These are phyloP conservation scores for Heliconius hewitsoni DNA, from an alignment of 1,140 invertebrate genomes.

Conservation along the genomic window DNA sequence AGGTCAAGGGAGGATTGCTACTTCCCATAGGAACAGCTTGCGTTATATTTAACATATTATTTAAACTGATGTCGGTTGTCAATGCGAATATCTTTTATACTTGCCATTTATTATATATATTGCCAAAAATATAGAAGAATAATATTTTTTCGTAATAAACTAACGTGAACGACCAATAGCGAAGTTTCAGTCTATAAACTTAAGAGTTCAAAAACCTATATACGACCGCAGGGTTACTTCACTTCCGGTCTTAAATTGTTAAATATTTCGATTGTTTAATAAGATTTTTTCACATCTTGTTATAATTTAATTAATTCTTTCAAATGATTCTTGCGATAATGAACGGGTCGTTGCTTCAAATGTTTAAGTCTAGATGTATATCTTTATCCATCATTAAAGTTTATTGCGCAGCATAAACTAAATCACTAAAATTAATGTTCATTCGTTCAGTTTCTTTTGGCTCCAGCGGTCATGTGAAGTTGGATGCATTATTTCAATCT, in stretches of 20 bases:
- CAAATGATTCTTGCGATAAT: conserved; percentile 42
- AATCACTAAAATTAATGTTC: conserved; percentile 44
- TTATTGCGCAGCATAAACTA: conserved; percentile 47
- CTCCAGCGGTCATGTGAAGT: conserved; percentile 28
- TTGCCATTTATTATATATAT: neutral
- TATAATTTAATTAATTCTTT: conserved; percentile 43
- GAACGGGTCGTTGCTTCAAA: conserved; percentile 44
- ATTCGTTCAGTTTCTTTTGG: conserved; percentile 27
- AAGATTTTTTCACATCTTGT: conserved; percentile 45
- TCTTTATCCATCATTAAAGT: conserved; percentile 49
- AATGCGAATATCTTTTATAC: conserved; percentile 11
- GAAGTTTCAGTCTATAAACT: conserved; percentile 11
- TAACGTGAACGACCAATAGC: conserved; percentile 6
- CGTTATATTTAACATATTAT: conserved; percentile 7
- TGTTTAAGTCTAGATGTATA: conserved; percentile 53
- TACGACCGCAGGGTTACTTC: conserved; percentile 18
- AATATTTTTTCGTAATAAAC: neutral
- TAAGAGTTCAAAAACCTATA: conserved; percentile 19
- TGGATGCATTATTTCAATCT: conserved; percentile 16
- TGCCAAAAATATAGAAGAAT: neutral
- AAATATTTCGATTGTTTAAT: conserved; percentile 44
- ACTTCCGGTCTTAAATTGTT: conserved; percentile 25
- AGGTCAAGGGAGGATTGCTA: conserved; percentile 52
- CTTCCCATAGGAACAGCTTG: conserved; percentile 33
- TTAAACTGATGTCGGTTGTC: neutral